Evolutionary conservation across 2,888 invertebrate genomes (phyloP), one percentile per base, ranked within the genome.

Genomic region (Dolichopus griseipennis): DNA sequence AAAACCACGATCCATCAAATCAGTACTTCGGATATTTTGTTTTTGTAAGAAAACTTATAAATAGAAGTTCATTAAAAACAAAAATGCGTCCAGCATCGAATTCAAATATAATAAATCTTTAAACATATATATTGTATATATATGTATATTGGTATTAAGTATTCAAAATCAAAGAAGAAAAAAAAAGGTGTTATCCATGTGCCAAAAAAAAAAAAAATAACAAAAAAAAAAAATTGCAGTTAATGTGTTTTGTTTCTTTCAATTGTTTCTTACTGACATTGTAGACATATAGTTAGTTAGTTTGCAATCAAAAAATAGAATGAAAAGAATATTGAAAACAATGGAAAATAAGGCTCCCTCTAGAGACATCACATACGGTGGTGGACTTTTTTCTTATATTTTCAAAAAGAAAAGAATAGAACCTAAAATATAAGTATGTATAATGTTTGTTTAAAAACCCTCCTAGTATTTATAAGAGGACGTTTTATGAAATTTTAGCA

Each of bases 141-240:
- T 37, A 37, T 37, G 12, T 37, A 37, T 37, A 5, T 37, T 37
- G 8, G 37, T 37, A 34, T 34, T 5, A 5, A 34, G 34, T 34
- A 37, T 10, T 37, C 27, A 27, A 27, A 37, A 37, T 37, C 27
- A 27, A 27, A 27, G 27, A 27, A 27, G 27, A 10, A 37, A 37
- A 18, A 52, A 52, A 52, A 52, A 52, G 52, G 52, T 52, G 52
- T 52, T 52, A 52, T 52, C 52, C 52, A 52, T 52, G 52, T 52
- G 52, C 52, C 52, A 52, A 52, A 52, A 18, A 52, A 18, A 41
- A 41, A 2, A n/a, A n/a, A n/a, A n/a, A n/a, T n/a, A 52, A 52
- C 1, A 52, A 18, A 41, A 41, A 2, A 27, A 27, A 27, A 27
- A 27, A 27, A 27, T 27, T 27, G 27, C 27, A 27, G 27, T 27